Evolutionary conservation across 2,888 invertebrate genomes (phyloP).

Genomic region (Hetaerina titia): DNA sequence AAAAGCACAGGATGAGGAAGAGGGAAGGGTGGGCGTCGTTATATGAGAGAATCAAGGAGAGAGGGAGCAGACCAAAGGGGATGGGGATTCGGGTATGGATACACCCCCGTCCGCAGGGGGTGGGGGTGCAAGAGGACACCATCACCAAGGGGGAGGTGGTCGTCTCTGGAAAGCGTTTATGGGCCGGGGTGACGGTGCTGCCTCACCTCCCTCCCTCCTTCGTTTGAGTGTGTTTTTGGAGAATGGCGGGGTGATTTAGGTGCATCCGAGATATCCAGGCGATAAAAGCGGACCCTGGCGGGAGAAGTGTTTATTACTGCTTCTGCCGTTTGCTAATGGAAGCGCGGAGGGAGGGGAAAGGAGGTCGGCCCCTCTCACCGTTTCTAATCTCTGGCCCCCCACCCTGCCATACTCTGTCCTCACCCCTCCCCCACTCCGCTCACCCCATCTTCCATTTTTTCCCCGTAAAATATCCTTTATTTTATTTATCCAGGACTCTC

Average conservation of each 20-base stretch:
- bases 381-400: neutral
- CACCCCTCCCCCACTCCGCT: neutral
- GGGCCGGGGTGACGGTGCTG: neutral
- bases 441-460: neutral
- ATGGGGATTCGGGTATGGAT: neutral
- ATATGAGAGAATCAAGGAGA: neutral
- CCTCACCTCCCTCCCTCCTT: neutral
- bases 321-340: constrained; percentile 18
- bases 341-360: neutral
- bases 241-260: neutral
- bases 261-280: constrained; percentile 7
- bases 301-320: constrained; percentile 29
- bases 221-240: constrained; percentile 25
- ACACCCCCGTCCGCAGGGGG: neutral
- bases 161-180: neutral
- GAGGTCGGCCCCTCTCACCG: neutral
- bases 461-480: neutral
- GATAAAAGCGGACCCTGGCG: neutral
- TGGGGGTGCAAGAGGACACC: neutral
- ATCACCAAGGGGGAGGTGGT: neutral
- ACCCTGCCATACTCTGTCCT: neutral
- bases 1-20: neutral
- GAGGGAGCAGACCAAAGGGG: neutral
- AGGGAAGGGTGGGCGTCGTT: neutral
- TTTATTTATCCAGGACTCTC: too few species aligned